Percentiles rank a stretch among this genome's conserved stretches.
Evolutionary conservation across 2,888 invertebrate genomes (phyloP).

Genomic region (Tetanocera ferruginea): DNA sequence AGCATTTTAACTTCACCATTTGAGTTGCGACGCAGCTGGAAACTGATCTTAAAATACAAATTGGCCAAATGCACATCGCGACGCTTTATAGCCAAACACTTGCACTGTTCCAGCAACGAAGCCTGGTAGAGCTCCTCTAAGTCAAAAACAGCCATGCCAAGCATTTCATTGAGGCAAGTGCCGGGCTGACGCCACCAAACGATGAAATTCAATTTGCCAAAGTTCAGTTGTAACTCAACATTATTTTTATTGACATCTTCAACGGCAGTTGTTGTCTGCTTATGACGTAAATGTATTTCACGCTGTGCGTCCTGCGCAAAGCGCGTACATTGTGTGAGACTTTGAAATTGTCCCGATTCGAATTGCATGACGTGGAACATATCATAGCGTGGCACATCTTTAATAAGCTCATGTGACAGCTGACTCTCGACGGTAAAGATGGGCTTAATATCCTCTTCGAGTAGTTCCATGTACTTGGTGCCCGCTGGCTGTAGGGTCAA

Average conservation of each 20-base stretch:
- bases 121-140: conserved; percentile 60
- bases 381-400: conserved; percentile 55
- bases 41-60: conserved; percentile 61
- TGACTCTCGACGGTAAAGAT: conserved; percentile 65
- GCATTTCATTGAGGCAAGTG: conserved; percentile 64
- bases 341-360: conserved; percentile 65
- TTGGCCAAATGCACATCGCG: conserved; percentile 60
- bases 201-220: conserved; percentile 60
- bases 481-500: conserved; percentile 63
- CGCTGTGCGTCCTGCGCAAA: conserved; percentile 62
- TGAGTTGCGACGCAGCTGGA: conserved; percentile 46
- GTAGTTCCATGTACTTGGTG: conserved; percentile 62
- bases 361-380: conserved; percentile 66
- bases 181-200: conserved; percentile 67
- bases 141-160: conserved; percentile 60
- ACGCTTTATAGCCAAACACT: conserved; percentile 59
- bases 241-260: conserved; percentile 40
- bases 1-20: conserved; percentile 16
- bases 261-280: conserved; percentile 9
- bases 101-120: conserved; percentile 63
- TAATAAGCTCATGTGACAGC: conserved; percentile 60
- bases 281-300: conserved; percentile 51
- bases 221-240: conserved; percentile 26
- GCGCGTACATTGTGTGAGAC: conserved; percentile 64
- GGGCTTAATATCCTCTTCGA: conserved; percentile 62